Percentiles rank a stretch among this genome's conserved stretches.
These are phyloP conservation scores for Lasiommata megera DNA, from an alignment of 2,888 invertebrate species.

Conservation along the genomic window DNA sequence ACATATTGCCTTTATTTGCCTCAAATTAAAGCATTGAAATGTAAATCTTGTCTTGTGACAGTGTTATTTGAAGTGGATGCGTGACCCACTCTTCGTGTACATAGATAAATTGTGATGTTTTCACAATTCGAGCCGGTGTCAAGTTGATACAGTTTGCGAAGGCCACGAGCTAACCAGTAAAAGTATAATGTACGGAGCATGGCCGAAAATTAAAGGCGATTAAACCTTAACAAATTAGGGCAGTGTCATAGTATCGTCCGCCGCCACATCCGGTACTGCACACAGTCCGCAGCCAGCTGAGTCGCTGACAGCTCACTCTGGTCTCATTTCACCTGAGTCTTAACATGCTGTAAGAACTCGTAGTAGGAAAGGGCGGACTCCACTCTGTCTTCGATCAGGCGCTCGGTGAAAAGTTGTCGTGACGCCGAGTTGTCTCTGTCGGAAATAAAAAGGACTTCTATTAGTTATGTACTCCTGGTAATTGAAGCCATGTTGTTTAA, in stretches of 20 bases:
- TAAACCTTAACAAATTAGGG: slow-evolving; percentile 41
- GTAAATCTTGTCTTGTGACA: too few species aligned
- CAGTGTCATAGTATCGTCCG: slow-evolving; percentile 43
- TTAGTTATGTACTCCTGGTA: too few species aligned
- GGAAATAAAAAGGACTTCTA: slow-evolving; percentile 33
- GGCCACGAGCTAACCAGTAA: background rate
- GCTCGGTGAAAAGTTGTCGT: slow-evolving; percentile 90
- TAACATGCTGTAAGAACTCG: slow-evolving; percentile 98
- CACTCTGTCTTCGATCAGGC: slow-evolving; percentile 95
- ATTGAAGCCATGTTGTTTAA: too few species aligned
- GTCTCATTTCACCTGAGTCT: slow-evolving; percentile 93
- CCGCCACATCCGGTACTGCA: background rate
- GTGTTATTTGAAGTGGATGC: too few species aligned
- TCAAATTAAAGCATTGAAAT: too few species aligned
- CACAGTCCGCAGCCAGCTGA: slow-evolving; percentile 17
- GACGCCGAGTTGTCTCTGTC: slow-evolving; percentile 95
- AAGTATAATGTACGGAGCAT: background rate
- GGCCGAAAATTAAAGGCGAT: background rate
- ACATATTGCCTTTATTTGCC: too few species aligned
- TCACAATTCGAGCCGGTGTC: too few species aligned
- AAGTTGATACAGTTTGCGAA: too few species aligned
- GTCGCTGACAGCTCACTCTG: slow-evolving; percentile 44
- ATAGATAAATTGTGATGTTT: too few species aligned
- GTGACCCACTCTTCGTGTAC: too few species aligned
- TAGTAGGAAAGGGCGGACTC: slow-evolving; percentile 97